A percentile compares a stretch with the other conserved stretches of the same genome.
phyloP scores from a whole-genome alignment of 2,888 invertebrate genomes.

The Oxycera nigricornis region DNA sequence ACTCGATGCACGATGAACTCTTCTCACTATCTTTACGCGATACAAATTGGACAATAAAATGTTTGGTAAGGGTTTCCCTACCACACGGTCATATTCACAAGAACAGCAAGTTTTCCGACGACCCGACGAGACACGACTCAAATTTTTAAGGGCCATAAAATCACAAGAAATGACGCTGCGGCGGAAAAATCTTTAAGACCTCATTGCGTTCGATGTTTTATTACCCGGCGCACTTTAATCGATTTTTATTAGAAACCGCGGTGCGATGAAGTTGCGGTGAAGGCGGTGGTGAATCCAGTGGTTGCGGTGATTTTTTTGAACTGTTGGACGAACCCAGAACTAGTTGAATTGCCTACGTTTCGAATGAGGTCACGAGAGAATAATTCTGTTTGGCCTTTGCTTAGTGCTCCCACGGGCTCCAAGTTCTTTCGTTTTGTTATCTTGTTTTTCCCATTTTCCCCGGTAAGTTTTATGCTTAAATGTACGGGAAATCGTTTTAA shows the following conservation, averaged over 20 bases:
- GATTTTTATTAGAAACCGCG: slow-evolving; percentile 10
- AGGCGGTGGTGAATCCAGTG: neutral
- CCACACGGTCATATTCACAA: neutral
- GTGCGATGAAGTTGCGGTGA: neutral
- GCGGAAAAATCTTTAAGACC: neutral
- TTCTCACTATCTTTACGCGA: neutral
- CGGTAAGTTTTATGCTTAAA: neutral
- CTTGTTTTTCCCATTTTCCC: neutral
- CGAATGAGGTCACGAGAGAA: neutral
- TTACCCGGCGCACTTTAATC: neutral
- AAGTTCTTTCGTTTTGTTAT: neutral
- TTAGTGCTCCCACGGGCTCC: neutral
- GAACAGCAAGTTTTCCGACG: neutral
- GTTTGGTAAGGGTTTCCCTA: neutral
- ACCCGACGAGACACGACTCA: neutral
- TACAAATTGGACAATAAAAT: slow-evolving; percentile 14
- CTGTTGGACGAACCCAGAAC: neutral
- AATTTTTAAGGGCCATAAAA: neutral
- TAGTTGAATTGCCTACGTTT: neutral
- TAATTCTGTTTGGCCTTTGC: neutral
- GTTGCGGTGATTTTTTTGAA: neutral
- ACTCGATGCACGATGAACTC: neutral
- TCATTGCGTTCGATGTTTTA: slow-evolving; percentile 15
- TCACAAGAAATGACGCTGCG: neutral
- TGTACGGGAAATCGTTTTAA: slow-evolving; percentile 8